These are phyloP conservation scores for Acanthiza pusilla DNA, from an alignment of 2,797 vertebrate species.

Conservation along the genomic window DNA sequence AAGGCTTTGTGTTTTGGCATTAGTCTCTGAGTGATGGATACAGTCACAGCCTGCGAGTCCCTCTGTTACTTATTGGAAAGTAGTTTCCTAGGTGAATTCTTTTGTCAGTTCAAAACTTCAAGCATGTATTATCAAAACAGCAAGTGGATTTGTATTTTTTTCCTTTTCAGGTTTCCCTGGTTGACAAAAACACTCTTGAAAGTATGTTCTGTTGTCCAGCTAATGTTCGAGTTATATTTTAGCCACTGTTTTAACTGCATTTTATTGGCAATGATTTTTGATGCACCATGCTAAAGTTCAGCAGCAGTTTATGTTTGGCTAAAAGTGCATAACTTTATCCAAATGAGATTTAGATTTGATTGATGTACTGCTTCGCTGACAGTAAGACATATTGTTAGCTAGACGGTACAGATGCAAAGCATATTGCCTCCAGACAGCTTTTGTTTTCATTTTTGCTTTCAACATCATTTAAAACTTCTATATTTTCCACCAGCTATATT, in stretches of 20 bases:
- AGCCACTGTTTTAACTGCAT: not conserved
- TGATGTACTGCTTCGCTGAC: not conserved
- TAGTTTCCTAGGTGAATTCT: not conserved
- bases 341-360: not conserved
- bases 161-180: not conserved
- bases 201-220: not conserved
- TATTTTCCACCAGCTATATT: not conserved
- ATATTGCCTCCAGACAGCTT: not conserved
- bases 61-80: not conserved
- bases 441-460: not conserved
- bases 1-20: not conserved
- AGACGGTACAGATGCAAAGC: not conserved
- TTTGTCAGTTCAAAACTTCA: not conserved
- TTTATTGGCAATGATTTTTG: not conserved
- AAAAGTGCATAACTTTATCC: not conserved
- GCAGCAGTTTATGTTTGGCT: not conserved
- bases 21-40: not conserved
- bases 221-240: not conserved
- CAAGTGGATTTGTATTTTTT: not conserved
- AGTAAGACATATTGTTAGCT: not conserved
- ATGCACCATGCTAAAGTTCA: not conserved
- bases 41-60: not conserved
- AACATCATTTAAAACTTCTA: not conserved
- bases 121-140: not conserved
- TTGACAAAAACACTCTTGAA: not conserved